Conservation (phyloP, 2,888 invertebrate genomes). For the Halictus quadricinctus region DNA sequence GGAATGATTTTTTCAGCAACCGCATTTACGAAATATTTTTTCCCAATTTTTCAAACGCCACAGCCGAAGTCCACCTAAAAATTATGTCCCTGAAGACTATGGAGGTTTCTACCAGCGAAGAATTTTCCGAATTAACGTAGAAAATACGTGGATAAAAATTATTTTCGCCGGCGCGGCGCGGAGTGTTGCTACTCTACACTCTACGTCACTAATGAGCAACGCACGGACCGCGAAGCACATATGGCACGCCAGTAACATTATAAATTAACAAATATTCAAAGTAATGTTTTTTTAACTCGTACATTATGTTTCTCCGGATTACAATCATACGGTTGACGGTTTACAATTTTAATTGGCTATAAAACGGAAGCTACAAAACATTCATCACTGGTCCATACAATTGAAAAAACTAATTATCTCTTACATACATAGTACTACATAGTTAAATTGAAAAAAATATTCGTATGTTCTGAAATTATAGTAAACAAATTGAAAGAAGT, state of each 20-base stretch:
- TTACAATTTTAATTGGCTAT: neutral
- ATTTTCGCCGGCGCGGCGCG: neutral
- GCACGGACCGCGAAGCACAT: neutral
- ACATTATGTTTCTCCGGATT: neutral
- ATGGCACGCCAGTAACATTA: neutral
- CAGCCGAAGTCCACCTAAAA: neutral
- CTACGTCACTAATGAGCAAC: neutral
- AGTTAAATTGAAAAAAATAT: neutral
- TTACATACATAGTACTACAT: neutral
- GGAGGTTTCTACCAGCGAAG: neutral
- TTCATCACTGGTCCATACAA: neutral
- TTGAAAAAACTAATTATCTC: neutral
- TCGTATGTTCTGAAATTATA: neutral
- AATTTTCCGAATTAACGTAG: neutral
- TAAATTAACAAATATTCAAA: neutral
- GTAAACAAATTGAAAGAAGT: too few species aligned
- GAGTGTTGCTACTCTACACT: neutral
- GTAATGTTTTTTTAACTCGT: neutral
- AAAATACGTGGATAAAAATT: neutral
- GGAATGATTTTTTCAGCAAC: neutral
- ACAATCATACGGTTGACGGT: neutral
- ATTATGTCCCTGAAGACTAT: too few species aligned
- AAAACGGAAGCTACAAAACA: neutral
- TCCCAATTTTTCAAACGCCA: neutral
- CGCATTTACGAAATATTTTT: neutral